phyloP scores from a whole-genome alignment of 2,113 vertebrate species.

The Microtus oregoni region DNA sequence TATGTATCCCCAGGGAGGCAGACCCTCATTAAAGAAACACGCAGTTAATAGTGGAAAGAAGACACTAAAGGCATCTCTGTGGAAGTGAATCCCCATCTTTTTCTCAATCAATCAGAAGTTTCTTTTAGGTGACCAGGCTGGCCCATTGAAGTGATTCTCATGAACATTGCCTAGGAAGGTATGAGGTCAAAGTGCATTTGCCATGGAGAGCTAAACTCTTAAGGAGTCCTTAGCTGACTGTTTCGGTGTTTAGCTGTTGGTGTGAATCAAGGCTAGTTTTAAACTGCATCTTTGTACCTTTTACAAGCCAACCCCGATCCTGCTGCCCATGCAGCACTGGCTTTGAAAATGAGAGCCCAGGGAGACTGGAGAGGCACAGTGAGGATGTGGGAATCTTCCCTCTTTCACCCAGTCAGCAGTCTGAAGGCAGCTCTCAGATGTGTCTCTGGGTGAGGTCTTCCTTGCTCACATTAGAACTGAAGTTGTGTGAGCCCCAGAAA shows the following conservation, averaged over 20 bases:
- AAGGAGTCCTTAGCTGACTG: no score
- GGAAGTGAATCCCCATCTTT: neutral
- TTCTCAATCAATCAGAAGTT: neutral
- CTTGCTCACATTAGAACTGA: neutral
- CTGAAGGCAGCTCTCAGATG: neutral
- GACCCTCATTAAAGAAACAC: neutral
- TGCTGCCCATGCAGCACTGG: neutral
- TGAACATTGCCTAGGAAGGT: accelerated
- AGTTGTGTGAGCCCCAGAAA: neutral
- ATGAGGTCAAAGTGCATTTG: neutral
- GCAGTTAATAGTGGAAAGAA: neutral
- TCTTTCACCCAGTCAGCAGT: neutral
- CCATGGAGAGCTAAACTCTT: neutral
- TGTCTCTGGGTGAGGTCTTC: neutral
- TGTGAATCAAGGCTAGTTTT: neutral
- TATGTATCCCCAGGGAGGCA: neutral
- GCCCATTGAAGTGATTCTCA: neutral
- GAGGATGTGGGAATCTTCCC: neutral
- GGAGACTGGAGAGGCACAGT: accelerated
- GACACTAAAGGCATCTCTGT: neutral
- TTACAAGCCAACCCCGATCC: neutral
- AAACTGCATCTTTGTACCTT: neutral
- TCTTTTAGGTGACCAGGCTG: accelerated
- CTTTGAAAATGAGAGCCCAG: neutral
- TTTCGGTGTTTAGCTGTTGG: neutral